phyloP scores from a whole-genome alignment of 2,113 vertebrate species.

The Phocoena sinus region DNA sequence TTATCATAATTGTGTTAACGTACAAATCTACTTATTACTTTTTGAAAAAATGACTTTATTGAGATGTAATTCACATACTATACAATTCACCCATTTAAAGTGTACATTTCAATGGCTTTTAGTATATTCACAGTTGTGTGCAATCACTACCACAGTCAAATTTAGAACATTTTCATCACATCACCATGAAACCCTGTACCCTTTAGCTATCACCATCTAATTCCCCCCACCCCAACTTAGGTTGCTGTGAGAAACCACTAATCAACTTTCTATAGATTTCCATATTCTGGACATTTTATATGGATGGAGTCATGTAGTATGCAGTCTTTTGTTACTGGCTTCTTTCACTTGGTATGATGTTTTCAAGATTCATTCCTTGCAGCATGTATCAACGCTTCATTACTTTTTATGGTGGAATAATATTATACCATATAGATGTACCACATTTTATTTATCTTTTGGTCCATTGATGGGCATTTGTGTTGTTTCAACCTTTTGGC shows the following conservation, averaged over 20 bases:
- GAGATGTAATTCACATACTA: not conserved
- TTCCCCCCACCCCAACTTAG: not conserved
- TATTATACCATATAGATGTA: not conserved
- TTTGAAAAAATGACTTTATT: not conserved
- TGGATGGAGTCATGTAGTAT: not conserved
- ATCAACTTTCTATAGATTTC: not conserved
- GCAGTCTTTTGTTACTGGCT: not conserved
- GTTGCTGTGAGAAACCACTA: not conserved
- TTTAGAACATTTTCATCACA: not conserved
- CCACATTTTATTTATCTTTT: not conserved
- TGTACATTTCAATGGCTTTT: not conserved
- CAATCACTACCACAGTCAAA: not conserved
- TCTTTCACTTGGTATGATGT: not conserved
- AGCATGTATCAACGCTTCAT: not conserved
- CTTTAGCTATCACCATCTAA: not conserved
- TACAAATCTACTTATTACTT: not conserved
- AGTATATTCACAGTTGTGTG: not conserved
- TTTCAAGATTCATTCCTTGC: not conserved
- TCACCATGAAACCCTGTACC: not conserved
- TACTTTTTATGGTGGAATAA: not conserved
- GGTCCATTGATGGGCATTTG: not conserved
- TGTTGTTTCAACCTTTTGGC: not conserved
- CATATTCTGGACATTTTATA: not conserved
- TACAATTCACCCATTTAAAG: not conserved
- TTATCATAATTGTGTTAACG: not conserved